Conservation (phyloP, 2,888 invertebrate genomes). For the Dascillus cervinus region DNA sequence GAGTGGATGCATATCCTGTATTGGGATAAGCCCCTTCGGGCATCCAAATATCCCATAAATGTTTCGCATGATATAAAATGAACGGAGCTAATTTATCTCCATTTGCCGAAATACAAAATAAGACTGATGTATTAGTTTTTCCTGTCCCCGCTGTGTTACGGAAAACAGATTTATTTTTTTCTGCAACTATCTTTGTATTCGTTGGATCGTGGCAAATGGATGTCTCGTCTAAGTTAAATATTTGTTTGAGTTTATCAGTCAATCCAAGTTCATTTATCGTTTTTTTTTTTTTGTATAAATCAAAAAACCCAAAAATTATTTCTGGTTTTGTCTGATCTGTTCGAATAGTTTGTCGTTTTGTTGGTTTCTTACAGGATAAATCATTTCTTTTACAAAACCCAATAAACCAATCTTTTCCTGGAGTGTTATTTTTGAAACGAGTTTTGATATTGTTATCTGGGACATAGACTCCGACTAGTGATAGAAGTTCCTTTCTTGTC, state of each 20-base stretch:
- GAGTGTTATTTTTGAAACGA: constrained; percentile 1
- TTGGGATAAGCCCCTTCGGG: constrained; percentile 8
- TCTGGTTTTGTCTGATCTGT: constrained; percentile 1
- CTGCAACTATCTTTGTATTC: too few species aligned
- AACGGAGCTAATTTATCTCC: too few species aligned
- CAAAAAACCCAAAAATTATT: too few species aligned
- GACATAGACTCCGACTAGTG: neutral
- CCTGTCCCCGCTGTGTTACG: too few species aligned
- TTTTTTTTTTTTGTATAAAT: constrained; percentile 3
- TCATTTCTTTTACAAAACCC: constrained; percentile 1
- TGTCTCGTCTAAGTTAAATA: too few species aligned
- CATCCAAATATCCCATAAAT: constrained; percentile 12
- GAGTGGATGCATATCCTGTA: constrained; percentile 6
- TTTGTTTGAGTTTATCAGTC: too few species aligned
- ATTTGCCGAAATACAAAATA: constrained; percentile 8
- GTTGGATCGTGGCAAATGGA: too few species aligned
- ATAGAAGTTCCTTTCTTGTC: constrained; percentile 1
- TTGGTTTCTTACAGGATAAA: constrained; percentile 1
- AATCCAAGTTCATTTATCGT: too few species aligned
- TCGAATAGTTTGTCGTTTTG: constrained; percentile 2
- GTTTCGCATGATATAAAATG: too few species aligned
- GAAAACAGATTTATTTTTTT: too few species aligned
- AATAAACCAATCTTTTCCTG: constrained; percentile 3
- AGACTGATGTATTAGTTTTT: constrained; percentile 1
- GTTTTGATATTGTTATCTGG: constrained; percentile 1